These are phyloP conservation scores for Hypomecis punctinalis DNA, from an alignment of 2,888 invertebrate genomes.

Conservation along the genomic window DNA sequence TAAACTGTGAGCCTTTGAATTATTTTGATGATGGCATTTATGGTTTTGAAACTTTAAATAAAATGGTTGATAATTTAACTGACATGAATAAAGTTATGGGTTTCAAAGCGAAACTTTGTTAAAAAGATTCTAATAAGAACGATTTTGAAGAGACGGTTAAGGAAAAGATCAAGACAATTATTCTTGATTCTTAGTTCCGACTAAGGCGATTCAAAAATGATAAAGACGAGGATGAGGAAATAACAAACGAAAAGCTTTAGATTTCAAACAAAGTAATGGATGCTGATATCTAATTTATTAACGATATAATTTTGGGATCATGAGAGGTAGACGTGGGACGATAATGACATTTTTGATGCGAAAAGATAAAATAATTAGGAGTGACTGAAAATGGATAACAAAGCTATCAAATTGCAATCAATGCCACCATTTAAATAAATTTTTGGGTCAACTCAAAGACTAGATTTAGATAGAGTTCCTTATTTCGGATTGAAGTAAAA, in stretches of 20 bases:
- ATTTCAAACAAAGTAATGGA: neutral
- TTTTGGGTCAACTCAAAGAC: constrained; percentile 47
- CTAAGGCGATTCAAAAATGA: neutral
- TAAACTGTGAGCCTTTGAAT: constrained; percentile 40
- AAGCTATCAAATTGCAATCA: constrained; percentile 1
- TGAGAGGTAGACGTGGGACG: neutral
- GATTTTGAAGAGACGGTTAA: neutral
- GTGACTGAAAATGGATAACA: neutral
- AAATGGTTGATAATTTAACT: neutral
- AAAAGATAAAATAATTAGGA: neutral
- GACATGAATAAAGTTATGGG: neutral
- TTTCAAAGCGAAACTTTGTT: neutral
- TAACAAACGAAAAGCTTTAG: neutral
- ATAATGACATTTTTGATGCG: neutral
- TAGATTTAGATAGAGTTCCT: constrained; percentile 69
- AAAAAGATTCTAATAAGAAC: neutral
- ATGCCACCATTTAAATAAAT: constrained; percentile 46
- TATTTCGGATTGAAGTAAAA: constrained; percentile 51
- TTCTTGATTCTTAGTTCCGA: neutral
- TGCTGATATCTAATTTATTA: neutral
- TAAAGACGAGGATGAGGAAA: neutral
- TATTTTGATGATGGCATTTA: constrained; percentile 43
- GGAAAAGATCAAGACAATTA: neutral
- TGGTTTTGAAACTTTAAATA: neutral
- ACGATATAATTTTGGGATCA: neutral